Evolutionary conservation across 1,140 invertebrate species (phyloP).

Genomic region (Phymastichus coffea): DNA sequence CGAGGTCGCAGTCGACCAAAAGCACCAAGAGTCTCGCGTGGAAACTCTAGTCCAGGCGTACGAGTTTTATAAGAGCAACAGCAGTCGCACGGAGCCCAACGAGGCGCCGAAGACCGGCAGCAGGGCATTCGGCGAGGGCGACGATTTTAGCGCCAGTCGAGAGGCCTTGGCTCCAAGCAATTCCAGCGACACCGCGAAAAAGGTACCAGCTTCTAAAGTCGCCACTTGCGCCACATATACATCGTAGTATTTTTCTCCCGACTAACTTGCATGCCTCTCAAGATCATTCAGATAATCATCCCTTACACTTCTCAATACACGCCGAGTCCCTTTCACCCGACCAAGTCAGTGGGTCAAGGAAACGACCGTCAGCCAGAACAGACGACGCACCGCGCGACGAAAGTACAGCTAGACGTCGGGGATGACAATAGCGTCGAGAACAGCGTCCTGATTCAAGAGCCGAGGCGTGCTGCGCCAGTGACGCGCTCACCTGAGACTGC

Average conservation of each 20-base stretch:
- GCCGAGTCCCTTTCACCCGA: constrained; percentile 57
- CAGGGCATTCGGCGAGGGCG: not conserved
- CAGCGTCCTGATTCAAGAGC: constrained; percentile 45
- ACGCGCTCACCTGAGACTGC: not conserved
- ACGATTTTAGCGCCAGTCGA: constrained; percentile 17
- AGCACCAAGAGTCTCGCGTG: constrained; percentile 8
- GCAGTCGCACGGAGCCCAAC: not conserved
- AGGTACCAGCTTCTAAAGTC: too few relatives aligned
- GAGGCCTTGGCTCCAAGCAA: constrained; percentile 18
- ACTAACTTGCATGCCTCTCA: too few relatives aligned
- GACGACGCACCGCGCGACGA: constrained; percentile 37
- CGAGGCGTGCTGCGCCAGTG: constrained; percentile 42
- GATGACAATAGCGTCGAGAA: constrained; percentile 37
- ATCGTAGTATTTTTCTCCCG: too few relatives aligned
- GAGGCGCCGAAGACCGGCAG: not conserved
- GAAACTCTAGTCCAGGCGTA: constrained; percentile 25
- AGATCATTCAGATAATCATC: constrained; percentile 74
- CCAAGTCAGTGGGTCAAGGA: constrained; percentile 42
- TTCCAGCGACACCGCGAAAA: too few relatives aligned
- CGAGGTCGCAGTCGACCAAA: not conserved
- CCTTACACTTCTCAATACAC: constrained; percentile 70
- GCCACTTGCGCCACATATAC: too few relatives aligned
- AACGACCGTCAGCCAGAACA: constrained; percentile 25
- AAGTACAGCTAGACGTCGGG: constrained; percentile 38
- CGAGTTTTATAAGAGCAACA: constrained; percentile 12